A percentile compares a stretch with the other conserved stretches of the same genome.
Conservation (phyloP, 2,888 invertebrate genomes). For the Heterodera filipjevi region DNA sequence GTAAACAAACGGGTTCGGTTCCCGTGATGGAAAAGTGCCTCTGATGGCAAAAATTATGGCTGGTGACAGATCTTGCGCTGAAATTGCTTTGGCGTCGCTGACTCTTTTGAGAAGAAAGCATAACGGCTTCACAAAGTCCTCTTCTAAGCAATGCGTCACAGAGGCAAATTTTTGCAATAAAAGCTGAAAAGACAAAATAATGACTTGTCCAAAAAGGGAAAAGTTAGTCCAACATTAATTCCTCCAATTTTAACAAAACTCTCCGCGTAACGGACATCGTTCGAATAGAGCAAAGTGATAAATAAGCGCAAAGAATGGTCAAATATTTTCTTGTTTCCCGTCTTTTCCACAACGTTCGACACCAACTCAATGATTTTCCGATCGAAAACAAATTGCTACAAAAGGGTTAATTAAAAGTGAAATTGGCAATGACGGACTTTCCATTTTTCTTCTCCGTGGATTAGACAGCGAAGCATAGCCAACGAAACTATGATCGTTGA, state of each 20-base stretch:
- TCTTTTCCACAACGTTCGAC: not conserved
- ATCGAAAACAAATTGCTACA: not conserved
- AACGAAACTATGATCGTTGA: not conserved
- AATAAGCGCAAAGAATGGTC: not conserved
- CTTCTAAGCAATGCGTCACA: not conserved
- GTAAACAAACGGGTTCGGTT: not conserved
- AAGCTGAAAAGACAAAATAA: not conserved
- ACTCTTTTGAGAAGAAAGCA: not conserved
- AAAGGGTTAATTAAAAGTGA: not conserved
- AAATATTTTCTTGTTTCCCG: not conserved
- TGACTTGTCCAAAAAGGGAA: too few species aligned
- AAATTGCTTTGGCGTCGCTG: not conserved
- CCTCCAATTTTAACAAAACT: not conserved
- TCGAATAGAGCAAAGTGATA: not conserved
- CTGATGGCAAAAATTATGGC: not conserved
- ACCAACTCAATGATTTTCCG: not conserved
- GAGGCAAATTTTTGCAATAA: not conserved
- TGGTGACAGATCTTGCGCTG: not conserved
- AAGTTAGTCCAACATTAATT: not conserved
- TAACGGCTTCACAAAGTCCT: not conserved
- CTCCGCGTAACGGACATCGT: conserved; percentile 1
- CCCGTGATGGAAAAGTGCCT: not conserved
- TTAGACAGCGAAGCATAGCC: not conserved
- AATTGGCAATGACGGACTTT: not conserved
- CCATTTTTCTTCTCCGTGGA: not conserved